Conservation (phyloP, 2,113 vertebrate genomes). For the Dasyurus viverrinus region DNA sequence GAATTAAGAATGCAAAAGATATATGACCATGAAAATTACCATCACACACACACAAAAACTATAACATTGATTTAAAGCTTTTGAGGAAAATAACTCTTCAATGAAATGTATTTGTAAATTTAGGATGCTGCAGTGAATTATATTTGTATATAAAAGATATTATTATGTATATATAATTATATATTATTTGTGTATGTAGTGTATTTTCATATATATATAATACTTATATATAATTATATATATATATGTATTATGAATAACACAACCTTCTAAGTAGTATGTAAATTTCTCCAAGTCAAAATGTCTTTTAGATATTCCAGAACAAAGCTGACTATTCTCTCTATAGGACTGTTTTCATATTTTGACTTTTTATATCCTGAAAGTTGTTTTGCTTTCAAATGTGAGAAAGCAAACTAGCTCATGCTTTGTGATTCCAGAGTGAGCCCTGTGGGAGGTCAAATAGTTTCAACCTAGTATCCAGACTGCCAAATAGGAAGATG, state of each 20-base stretch:
- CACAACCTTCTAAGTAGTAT: not conserved
- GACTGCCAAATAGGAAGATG: slow-evolving; percentile 8
- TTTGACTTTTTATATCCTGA: slow-evolving; percentile 11
- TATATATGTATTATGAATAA: not conserved
- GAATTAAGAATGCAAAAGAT: not conserved
- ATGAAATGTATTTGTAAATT: not conserved
- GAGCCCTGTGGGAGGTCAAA: not conserved
- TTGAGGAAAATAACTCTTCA: not conserved
- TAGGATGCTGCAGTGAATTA: not conserved
- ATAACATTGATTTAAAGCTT: not conserved
- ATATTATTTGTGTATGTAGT: no score
- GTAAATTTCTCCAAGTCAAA: not conserved
- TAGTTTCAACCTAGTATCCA: slow-evolving; percentile 17
- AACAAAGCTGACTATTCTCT: not conserved
- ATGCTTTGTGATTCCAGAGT: not conserved
- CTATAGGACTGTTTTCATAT: not conserved
- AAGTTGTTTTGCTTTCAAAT: slow-evolving; percentile 3
- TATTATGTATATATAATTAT: no score
- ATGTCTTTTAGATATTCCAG: not conserved
- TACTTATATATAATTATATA: no score
- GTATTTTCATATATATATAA: no score
- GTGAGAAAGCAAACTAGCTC: not conserved
- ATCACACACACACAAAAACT: not conserved
- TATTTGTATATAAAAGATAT: no score
- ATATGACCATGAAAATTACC: not conserved